These are phyloP conservation scores for Diadophis punctatus DNA, from an alignment of 2,113 vertebrate species.

Conservation along the genomic window DNA sequence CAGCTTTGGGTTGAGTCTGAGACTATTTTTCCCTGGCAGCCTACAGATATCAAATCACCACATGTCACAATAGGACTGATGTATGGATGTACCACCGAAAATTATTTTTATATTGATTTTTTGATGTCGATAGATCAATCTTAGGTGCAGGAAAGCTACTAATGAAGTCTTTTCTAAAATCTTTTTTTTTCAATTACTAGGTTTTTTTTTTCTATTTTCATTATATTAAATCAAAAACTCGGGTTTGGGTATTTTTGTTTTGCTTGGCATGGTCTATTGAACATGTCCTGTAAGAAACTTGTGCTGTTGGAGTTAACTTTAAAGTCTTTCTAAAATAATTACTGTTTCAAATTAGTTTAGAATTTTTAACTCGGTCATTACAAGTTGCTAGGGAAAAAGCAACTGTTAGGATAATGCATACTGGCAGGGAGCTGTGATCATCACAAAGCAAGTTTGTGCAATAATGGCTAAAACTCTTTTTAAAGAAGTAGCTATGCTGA, in stretches of 20 bases:
- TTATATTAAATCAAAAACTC: not conserved
- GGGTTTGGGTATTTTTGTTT: not conserved
- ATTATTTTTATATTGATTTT: not conserved
- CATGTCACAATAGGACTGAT: not conserved
- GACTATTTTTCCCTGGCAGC: not conserved
- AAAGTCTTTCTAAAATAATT: not conserved
- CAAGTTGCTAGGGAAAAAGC: not conserved
- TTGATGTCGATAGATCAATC: not conserved
- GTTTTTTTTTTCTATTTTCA: not conserved
- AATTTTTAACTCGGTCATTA: not conserved
- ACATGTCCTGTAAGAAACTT: not conserved
- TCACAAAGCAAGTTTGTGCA: not conserved
- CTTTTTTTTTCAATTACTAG: not conserved
- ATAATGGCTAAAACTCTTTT: not conserved
- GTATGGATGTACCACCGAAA: not conserved
- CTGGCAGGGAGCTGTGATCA: not conserved
- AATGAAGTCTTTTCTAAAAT: not conserved
- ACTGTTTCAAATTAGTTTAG: not conserved
- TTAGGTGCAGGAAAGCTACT: not conserved
- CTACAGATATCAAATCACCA: not conserved
- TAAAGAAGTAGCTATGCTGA: constrained; percentile 12
- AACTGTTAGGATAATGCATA: not conserved
- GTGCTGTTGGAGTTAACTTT: not conserved
- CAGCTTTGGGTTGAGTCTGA: not conserved
- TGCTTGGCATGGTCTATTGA: not conserved